Evolutionary conservation across 2,888 invertebrate species (phyloP).

Genomic region (Euzetes globulus): DNA sequence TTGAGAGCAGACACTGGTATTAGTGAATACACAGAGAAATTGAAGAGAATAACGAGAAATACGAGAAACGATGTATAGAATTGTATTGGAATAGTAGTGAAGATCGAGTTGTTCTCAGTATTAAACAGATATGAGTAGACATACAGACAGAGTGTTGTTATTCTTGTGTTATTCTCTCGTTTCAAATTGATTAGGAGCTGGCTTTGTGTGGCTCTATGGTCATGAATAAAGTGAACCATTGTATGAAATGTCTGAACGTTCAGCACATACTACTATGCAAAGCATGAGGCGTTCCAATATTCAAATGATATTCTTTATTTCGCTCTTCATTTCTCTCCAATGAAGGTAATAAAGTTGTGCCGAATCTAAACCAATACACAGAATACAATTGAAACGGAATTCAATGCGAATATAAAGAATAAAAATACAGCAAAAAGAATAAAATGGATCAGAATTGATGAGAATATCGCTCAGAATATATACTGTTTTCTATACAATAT

Average conservation of each 20-base stretch:
- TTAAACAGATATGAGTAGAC: constrained; percentile 19
- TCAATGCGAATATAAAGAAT: neutral
- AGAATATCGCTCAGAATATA: no score
- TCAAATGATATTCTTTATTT: constrained; percentile 28
- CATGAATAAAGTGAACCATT: constrained; percentile 19
- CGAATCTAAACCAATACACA: constrained; percentile 18
- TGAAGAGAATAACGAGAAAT: constrained; percentile 1
- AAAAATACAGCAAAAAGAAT: neutral
- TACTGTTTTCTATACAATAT: no score
- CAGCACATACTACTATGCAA: neutral
- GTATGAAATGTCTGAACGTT: neutral
- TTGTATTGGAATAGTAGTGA: neutral
- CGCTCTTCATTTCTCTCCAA: constrained; percentile 20
- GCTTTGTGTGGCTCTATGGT: constrained; percentile 22
- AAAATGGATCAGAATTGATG: no score
- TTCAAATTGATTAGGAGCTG: constrained; percentile 26
- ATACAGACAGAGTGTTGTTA: constrained; percentile 18
- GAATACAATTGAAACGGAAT: neutral
- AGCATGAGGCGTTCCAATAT: neutral
- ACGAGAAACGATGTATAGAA: neutral
- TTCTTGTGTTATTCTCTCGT: constrained; percentile 20
- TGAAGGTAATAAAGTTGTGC: constrained; percentile 16
- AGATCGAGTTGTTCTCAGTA: constrained; percentile 17
- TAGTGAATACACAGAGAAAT: neutral
- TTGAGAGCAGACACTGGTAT: constrained; percentile 9